phyloP scores from a whole-genome alignment of 2,113 vertebrate genomes.

The Corythornis madagascariensis region DNA sequence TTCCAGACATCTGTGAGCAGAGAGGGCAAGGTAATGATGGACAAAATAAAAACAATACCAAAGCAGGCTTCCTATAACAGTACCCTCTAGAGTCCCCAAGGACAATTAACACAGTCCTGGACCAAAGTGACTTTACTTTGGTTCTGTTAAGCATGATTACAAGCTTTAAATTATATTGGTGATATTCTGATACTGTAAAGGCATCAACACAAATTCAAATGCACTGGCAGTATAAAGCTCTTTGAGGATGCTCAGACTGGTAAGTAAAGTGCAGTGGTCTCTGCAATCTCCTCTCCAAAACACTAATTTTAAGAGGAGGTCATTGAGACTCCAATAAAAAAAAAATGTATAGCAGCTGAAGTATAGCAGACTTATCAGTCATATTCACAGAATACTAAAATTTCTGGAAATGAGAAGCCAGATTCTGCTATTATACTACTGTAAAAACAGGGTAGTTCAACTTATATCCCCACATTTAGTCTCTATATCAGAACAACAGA shows the following conservation, averaged over 20 bases:
- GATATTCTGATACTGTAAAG: background rate
- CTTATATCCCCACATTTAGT: background rate
- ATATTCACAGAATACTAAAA: background rate
- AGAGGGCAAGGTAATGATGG: background rate
- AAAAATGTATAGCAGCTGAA: constrained; percentile 11
- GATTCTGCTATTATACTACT: background rate
- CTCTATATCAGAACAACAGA: background rate
- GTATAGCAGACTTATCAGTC: background rate
- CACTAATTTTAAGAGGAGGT: constrained; percentile 18
- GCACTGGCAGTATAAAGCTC: background rate
- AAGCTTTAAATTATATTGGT: background rate
- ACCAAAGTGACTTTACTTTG: background rate
- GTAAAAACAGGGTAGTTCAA: background rate
- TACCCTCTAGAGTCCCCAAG: background rate
- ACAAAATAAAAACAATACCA: background rate
- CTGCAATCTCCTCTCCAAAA: background rate
- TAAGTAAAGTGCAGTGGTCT: background rate
- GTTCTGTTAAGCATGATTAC: background rate
- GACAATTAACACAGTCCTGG: background rate
- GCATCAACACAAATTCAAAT: background rate
- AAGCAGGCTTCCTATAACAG: background rate
- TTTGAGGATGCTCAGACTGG: background rate
- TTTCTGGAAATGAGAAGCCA: background rate
- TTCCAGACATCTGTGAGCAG: background rate
- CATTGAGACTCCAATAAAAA: constrained; percentile 5